phyloP scores from a whole-genome alignment of 2,888 invertebrate genomes.

The Nemurella pictetii region DNA sequence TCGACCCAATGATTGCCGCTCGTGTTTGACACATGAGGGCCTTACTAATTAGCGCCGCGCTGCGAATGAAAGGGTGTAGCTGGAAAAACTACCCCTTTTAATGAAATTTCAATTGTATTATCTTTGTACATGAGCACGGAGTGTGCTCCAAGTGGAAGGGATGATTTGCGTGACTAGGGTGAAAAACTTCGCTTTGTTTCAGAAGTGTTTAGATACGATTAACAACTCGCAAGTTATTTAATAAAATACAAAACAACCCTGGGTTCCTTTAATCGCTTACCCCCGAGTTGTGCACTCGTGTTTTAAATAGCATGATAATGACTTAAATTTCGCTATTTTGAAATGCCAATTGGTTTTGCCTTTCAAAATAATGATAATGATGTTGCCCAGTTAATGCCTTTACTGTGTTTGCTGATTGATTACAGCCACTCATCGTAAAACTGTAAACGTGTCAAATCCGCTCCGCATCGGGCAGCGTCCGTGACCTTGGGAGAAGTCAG shows the following conservation, averaged over 20 bases:
- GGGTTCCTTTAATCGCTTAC: no score
- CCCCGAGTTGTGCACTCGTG: no score
- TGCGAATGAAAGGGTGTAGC: neutral
- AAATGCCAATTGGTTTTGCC: no score
- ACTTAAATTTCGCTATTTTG: no score
- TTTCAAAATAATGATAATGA: no score
- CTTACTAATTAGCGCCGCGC: neutral
- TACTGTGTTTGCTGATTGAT: no score
- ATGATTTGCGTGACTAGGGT: neutral
- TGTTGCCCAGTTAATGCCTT: no score
- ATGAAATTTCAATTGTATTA: neutral
- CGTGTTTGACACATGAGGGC: neutral
- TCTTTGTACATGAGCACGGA: neutral
- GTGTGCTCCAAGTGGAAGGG: neutral
- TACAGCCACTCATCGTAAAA: no score
- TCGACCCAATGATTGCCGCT: neutral
- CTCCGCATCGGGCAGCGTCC: no score
- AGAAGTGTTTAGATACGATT: neutral
- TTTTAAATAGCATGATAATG: no score
- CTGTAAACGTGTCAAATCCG: no score
- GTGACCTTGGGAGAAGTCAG: neutral
- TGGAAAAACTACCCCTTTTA: neutral
- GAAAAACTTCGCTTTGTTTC: neutral
- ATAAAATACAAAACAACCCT: no score
- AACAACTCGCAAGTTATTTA: neutral